Evolutionary conservation across 2,797 vertebrate genomes (phyloP).

Genomic region (Lutjanus campechanus): DNA sequence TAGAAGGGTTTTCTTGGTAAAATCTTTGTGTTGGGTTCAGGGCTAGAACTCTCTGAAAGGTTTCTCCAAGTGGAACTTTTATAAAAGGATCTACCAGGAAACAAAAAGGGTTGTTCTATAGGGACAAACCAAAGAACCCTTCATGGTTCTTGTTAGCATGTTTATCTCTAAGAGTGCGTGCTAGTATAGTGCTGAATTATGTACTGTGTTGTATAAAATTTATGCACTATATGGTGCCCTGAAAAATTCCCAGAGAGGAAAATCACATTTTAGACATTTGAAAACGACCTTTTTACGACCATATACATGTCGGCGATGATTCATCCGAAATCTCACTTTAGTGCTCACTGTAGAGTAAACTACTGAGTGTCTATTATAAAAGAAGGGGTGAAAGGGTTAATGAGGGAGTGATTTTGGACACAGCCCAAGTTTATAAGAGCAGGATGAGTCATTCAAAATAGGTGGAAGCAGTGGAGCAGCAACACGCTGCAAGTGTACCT

Average conservation of each 20-base stretch:
- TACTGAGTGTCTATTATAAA: not conserved
- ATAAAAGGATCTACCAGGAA: too few species aligned
- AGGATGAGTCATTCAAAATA: conserved; percentile 34
- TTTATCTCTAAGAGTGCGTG: too few species aligned
- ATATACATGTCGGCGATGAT: not conserved
- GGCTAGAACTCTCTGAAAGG: too few species aligned
- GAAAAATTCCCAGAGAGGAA: not conserved
- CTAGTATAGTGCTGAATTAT: not conserved
- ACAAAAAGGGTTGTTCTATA: too few species aligned
- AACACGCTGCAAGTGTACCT: not conserved
- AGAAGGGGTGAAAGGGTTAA: conserved; percentile 13
- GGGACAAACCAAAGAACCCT: too few species aligned
- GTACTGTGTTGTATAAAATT: not conserved
- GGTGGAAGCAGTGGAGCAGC: not conserved
- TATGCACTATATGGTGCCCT: not conserved
- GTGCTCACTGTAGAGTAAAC: not conserved
- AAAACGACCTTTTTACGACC: not conserved
- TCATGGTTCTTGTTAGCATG: too few species aligned
- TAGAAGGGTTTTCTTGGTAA: too few species aligned
- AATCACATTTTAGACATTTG: not conserved
- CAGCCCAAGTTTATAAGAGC: conserved; percentile 7
- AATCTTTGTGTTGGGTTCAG: too few species aligned
- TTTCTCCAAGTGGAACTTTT: too few species aligned
- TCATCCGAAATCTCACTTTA: conserved; percentile 13
- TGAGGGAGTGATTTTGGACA: conserved; percentile 9